A percentile compares a stretch with the other conserved stretches of the same genome.
Evolutionary conservation across 2,888 invertebrate genomes (phyloP).

Genomic region (Ceramica pisi): DNA sequence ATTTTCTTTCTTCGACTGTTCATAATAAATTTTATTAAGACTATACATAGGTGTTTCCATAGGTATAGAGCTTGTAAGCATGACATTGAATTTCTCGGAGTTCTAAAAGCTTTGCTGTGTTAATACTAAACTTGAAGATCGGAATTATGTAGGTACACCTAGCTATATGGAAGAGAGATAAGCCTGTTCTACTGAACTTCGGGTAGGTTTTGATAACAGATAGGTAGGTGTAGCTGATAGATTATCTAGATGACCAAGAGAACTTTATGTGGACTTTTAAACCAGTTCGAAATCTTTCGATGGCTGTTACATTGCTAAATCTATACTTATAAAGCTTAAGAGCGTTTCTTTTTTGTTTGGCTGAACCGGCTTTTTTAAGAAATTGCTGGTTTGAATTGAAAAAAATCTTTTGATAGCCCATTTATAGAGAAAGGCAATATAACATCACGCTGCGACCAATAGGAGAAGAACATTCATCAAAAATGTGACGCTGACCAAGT

Average conservation of each 20-base stretch:
- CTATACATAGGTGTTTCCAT: slow-evolving; percentile 5
- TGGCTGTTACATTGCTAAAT: background rate
- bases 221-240: background rate
- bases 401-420: too few relatives aligned
- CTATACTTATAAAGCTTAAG: too few relatives aligned
- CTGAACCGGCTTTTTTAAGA: too few relatives aligned
- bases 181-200: slow-evolving; percentile 1
- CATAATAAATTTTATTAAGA: background rate
- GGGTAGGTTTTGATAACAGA: slow-evolving; percentile 1
- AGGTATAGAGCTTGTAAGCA: slow-evolving; percentile 24
- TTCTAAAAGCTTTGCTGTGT: slow-evolving; percentile 48
- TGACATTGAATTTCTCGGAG: slow-evolving; percentile 36
- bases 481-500: too few relatives aligned
- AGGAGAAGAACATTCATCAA: too few relatives aligned
- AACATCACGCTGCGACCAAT: too few relatives aligned
- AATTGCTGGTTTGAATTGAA: too few relatives aligned
- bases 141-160: slow-evolving; percentile 20
- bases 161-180: background rate
- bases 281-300: background rate
- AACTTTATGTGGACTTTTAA: background rate
- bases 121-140: slow-evolving; percentile 34
- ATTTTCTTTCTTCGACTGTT: background rate
- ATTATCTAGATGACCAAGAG: background rate
- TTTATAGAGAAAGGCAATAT: too few relatives aligned
- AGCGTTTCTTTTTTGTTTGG: too few relatives aligned